Evolutionary conservation across 2,888 invertebrate species (phyloP), one percentile per base, ranked within the genome.

Genomic region (Coremacera marginata): DNA sequence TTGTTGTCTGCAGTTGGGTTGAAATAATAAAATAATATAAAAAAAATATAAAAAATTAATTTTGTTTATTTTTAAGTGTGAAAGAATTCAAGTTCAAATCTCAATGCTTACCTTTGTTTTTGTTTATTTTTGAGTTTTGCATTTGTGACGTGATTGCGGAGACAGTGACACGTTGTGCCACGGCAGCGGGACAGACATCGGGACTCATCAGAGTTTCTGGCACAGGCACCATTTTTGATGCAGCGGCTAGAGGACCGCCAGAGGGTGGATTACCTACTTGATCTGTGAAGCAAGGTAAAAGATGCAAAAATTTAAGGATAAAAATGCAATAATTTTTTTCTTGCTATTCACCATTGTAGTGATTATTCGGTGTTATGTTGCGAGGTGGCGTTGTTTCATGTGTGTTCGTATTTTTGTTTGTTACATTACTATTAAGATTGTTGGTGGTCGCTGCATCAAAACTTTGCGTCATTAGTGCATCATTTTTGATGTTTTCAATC

Each of bases 151-250:
- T 85, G 14, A 89, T 83, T 1, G 88, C 85, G 16, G 86, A 83
- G 2, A 88, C 87, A 0, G 86, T 84, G 11, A 86, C 84, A 60
- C 86, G 83, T 79, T 88, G 89, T 5, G 86, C 86, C n/a, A 88
- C 88, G 31, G 86, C 84, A 34, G 84, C 84, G 55, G 89, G 89
- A 81, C 89, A 89, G 65, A 89, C 89, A 87, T 95, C 95, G 0
- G 95, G 95, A 85, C 95, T 95, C 94, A 95, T 95, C 1, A 96
- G 90, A 0, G 95, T 94, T 87, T 96, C 96, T 0, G 96, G 96
- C 37, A 96, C 96, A 0, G 96, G 96, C 0, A 96, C 94, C 91
- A 96, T 93, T 89, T 95, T 96, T 0, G 95, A 95, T 11, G 95
- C 94, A 11, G 95, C 95, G 85, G 95, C 94, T 78, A 96, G 88